A percentile compares a stretch with the other conserved stretches of the same genome.
phyloP scores from a whole-genome alignment of 35 echinoderm and acorn worm species.

The Nesometra sesokonis region DNA sequence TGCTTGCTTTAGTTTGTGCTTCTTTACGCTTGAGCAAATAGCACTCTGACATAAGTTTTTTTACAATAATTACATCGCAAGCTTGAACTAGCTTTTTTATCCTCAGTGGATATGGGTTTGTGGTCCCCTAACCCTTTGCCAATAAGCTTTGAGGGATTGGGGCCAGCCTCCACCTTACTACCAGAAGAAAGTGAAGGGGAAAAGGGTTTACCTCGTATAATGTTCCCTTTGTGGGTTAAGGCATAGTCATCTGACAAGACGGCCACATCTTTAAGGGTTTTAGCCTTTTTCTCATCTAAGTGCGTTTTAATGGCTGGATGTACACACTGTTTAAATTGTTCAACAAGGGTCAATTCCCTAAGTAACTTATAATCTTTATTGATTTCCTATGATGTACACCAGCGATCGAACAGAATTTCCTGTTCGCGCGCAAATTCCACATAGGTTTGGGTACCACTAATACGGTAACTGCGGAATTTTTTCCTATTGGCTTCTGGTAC shows the following conservation, averaged over 20 bases:
- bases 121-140: too few species aligned
- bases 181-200: neutral
- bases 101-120: too few species aligned
- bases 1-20: neutral
- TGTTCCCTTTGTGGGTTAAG: neutral
- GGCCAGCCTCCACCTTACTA: too few species aligned
- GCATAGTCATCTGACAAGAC: neutral
- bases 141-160: too few species aligned
- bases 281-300: neutral
- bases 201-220: neutral
- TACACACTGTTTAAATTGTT: neutral
- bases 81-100: too few species aligned
- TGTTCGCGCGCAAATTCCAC: slow-evolving; percentile 12
- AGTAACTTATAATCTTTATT: neutral
- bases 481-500: neutral
- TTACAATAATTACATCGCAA: too few species aligned
- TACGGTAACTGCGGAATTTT: neutral
- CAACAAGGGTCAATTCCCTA: neutral
- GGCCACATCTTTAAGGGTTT: neutral
- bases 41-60: too few species aligned
- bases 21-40: too few species aligned
- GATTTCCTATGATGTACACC: neutral
- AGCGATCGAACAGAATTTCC: slow-evolving; percentile 4
- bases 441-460: neutral
- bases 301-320: neutral